Conservation (phyloP, 1,140 invertebrate species). For the Brachionus rubens region DNA sequence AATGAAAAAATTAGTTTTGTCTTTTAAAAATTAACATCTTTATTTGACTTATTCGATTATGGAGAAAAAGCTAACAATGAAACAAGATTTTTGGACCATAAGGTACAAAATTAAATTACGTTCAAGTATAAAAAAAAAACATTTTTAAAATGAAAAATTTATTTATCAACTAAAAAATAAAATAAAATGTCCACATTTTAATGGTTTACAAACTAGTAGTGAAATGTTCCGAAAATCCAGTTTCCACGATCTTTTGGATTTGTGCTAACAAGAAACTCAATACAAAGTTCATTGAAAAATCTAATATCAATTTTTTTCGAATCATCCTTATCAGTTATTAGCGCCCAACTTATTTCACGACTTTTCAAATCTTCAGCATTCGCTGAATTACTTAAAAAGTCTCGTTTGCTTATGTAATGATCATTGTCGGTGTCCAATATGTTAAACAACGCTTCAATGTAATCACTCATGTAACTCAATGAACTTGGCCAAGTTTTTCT, state of each 20-base stretch:
- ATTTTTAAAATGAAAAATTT: no score
- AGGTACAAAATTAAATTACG: no score
- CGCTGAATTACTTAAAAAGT: constrained; percentile 28
- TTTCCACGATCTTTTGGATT: constrained; percentile 41
- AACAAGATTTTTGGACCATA: no score
- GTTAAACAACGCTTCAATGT: constrained; percentile 23
- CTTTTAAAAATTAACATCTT: no score
- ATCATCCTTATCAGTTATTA: constrained; percentile 38
- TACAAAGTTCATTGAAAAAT: constrained; percentile 26
- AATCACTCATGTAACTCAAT: constrained; percentile 38
- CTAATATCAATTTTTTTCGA: constrained; percentile 24
- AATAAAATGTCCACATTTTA: no score
- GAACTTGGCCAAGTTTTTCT: constrained; percentile 33
- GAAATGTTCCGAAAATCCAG: constrained; percentile 45
- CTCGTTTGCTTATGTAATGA: neutral
- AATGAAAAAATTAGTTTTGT: no score
- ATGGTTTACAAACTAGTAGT: neutral
- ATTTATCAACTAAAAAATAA: no score
- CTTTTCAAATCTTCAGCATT: constrained; percentile 36
- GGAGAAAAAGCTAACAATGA: no score
- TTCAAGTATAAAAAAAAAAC: no score
- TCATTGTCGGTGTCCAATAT: constrained; percentile 43
- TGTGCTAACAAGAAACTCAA: constrained; percentile 40
- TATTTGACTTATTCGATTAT: no score
- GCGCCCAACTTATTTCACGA: constrained; percentile 16